Percentiles rank a stretch among this genome's conserved stretches.
phyloP scores from a whole-genome alignment of 2,797 vertebrate species.

The Labroides dimidiatus region DNA sequence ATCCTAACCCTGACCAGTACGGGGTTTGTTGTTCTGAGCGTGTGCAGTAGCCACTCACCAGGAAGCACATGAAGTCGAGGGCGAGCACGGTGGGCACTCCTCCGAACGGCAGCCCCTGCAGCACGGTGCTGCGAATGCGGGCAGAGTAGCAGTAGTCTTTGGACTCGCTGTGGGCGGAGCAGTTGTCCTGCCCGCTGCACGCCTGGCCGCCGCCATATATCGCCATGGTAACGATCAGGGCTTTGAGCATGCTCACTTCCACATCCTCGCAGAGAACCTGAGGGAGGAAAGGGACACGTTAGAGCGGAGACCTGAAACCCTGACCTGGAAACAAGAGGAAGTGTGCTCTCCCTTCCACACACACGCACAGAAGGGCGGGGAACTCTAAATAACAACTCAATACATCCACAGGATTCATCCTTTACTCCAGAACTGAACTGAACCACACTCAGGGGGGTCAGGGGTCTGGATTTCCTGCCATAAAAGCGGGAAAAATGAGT shows the following conservation, averaged over 20 bases:
- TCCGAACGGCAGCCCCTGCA: constrained; percentile 96
- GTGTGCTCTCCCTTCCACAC: no score
- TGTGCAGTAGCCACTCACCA: constrained; percentile 83
- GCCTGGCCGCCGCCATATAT: constrained; percentile 66
- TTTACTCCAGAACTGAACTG: no score
- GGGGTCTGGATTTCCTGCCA: not conserved
- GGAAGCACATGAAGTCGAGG: constrained; percentile 98
- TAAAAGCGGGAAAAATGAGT: not conserved
- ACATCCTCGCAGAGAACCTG: constrained; percentile 54
- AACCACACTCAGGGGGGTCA: not conserved
- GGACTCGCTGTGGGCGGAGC: constrained; percentile 77
- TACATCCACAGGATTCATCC: no score
- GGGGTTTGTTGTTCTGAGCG: not conserved
- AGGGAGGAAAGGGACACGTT: not conserved
- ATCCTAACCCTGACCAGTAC: not conserved
- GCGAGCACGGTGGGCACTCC: constrained; percentile 96
- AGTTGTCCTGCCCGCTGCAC: constrained; percentile 79
- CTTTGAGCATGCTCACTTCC: constrained; percentile 64
- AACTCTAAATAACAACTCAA: no score
- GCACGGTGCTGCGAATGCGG: constrained; percentile 95
- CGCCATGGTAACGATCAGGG: constrained; percentile 84
- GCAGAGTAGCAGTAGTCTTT: constrained; percentile 97
- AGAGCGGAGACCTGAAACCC: not conserved
- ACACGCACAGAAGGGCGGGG: no score
- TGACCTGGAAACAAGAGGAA: no score